A percentile compares a stretch with the other conserved stretches of the same genome.
Conservation (phyloP, 2,888 invertebrate genomes). For the Deilephila porcellus region DNA sequence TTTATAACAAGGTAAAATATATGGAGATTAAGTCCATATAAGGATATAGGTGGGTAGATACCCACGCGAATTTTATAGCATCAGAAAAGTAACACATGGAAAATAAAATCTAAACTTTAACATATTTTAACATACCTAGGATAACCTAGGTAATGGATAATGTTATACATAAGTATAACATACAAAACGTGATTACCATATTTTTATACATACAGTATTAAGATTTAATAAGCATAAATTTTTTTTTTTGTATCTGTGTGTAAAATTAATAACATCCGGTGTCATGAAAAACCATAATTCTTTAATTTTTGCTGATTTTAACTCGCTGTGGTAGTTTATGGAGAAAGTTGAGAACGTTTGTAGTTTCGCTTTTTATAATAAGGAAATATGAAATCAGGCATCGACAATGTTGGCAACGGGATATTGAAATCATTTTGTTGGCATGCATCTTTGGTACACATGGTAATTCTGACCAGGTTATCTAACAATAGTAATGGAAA, state of each 20-base stretch:
- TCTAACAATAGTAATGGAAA: slow-evolving; percentile 10
- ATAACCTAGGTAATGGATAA: no score
- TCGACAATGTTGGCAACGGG: slow-evolving; percentile 1
- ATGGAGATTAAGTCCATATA: no score
- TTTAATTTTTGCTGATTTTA: neutral
- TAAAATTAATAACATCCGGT: neutral
- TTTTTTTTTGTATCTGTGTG: neutral
- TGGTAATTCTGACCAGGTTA: neutral
- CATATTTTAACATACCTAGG: no score
- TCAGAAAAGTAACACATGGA: neutral
- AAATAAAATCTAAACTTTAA: neutral
- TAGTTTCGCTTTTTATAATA: slow-evolving; percentile 7
- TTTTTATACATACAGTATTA: no score
- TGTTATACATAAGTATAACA: no score
- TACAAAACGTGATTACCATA: no score
- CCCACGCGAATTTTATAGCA: no score
- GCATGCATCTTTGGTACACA: neutral
- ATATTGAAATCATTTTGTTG: neutral
- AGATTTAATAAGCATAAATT: neutral
- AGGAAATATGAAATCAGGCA: slow-evolving; percentile 15
- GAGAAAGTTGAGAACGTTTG: neutral
- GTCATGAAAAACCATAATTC: neutral
- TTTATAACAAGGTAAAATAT: no score
- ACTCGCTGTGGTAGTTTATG: neutral
- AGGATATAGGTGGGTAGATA: no score